Conservation (phyloP, 2,113 vertebrate genomes). For the Brevimyrus niger region DNA sequence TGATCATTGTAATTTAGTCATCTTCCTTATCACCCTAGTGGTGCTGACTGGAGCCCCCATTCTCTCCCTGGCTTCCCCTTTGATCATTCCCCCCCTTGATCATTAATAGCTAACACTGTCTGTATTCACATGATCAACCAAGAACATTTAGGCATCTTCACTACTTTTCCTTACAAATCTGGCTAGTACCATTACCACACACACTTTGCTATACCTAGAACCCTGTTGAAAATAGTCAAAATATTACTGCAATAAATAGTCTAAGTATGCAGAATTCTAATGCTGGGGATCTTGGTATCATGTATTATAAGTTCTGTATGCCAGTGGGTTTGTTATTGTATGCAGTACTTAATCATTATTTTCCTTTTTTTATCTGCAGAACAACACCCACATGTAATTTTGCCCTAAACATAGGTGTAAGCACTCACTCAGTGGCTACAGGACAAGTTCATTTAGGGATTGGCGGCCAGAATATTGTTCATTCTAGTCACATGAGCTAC, state of each 20-base stretch:
- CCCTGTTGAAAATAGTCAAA: not conserved
- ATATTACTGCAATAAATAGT: not conserved
- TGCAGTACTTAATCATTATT: not conserved
- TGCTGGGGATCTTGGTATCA: not conserved
- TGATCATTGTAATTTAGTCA: no score
- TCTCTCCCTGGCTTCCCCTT: no score
- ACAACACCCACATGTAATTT: not conserved
- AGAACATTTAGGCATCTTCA: no score
- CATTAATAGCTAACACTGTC: no score
- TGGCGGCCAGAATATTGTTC: not conserved
- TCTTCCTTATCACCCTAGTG: no score
- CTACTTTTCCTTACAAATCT: no score
- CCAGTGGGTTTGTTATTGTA: not conserved
- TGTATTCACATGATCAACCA: no score
- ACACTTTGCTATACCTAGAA: not conserved
- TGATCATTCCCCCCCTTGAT: no score
- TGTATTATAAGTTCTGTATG: not conserved
- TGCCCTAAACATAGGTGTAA: not conserved
- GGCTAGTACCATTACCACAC: not conserved
- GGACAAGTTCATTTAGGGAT: not conserved
- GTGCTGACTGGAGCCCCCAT: no score
- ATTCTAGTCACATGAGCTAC: not conserved
- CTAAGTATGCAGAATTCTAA: not conserved
- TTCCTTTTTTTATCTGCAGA: not conserved
- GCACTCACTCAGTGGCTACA: not conserved